Conservation (phyloP, 2,888 invertebrate genomes). For the Morinoia aosen region DNA sequence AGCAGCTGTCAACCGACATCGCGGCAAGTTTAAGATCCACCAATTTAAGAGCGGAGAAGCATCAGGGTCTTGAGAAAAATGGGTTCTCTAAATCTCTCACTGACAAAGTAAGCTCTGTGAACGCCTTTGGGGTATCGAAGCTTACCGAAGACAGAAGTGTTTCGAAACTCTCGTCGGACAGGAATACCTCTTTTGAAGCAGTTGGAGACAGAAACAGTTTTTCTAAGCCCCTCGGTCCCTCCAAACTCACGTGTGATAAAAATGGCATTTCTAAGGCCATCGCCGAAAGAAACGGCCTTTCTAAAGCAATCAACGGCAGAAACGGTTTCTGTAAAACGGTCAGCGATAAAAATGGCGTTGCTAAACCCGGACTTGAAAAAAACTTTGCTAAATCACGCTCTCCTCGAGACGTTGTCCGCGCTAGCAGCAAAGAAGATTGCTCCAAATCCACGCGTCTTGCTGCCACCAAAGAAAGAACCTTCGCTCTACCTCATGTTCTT, state of each 20-base stretch:
- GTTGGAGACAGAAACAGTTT: background rate
- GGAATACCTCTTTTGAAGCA: background rate
- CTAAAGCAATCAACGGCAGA: background rate
- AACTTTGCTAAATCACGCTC: background rate
- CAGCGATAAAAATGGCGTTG: background rate
- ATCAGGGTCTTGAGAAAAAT: background rate
- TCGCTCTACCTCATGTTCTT: slow-evolving; percentile 42
- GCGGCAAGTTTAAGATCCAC: background rate
- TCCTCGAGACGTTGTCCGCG: background rate
- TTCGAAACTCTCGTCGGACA: too few species aligned
- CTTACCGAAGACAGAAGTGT: background rate
- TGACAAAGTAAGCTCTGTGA: background rate
- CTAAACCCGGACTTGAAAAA: background rate
- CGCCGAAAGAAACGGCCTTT: background rate
- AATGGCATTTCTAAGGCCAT: background rate
- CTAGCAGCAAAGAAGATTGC: background rate
- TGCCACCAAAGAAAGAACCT: slow-evolving; percentile 35
- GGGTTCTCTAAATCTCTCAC: background rate
- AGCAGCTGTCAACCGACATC: background rate
- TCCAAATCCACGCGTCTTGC: background rate
- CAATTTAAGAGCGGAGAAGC: background rate
- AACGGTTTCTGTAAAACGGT: background rate
- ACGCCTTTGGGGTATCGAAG: background rate
- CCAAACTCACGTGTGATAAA: background rate
- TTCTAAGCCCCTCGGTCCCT: background rate